Percentiles rank a stretch among this genome's conserved stretches.
Conservation (phyloP, 2,888 invertebrate genomes). For the Ptychoptera contaminata region DNA sequence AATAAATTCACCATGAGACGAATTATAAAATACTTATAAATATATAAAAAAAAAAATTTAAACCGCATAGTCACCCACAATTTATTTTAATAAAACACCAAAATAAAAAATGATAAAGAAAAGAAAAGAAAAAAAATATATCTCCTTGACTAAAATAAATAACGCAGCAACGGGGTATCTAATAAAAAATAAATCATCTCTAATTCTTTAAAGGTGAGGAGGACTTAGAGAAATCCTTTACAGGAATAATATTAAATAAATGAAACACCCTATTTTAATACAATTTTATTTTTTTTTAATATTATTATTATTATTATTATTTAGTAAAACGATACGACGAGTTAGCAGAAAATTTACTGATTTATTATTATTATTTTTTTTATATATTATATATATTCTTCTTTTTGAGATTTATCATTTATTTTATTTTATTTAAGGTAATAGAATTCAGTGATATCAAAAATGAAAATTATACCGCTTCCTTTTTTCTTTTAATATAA, state of each 20-base stretch:
- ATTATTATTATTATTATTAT: background rate
- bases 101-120: too few relatives aligned
- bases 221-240: background rate
- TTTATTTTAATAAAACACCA: too few relatives aligned
- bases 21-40: background rate
- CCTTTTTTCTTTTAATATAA: too few relatives aligned
- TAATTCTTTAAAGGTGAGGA: background rate
- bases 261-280: background rate
- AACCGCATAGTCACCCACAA: background rate
- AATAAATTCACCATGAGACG: background rate
- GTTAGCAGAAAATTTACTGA: conserved; percentile 2
- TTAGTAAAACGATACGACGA: conserved; percentile 3
- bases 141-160: too few relatives aligned
- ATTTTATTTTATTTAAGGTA: too few relatives aligned
- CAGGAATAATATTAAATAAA: background rate
- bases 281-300: too few relatives aligned
- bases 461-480: too few relatives aligned
- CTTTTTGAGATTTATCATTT: too few relatives aligned
- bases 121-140: too few relatives aligned
- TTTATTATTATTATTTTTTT: background rate
- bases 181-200: conserved; percentile 1
- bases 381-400: too few relatives aligned
- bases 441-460: too few relatives aligned
- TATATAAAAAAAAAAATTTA: background rate
- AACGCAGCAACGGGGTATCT: background rate